These are phyloP conservation scores for Drosophila sturtevanti DNA, from an alignment of 1,140 invertebrate species.

Conservation along the genomic window DNA sequence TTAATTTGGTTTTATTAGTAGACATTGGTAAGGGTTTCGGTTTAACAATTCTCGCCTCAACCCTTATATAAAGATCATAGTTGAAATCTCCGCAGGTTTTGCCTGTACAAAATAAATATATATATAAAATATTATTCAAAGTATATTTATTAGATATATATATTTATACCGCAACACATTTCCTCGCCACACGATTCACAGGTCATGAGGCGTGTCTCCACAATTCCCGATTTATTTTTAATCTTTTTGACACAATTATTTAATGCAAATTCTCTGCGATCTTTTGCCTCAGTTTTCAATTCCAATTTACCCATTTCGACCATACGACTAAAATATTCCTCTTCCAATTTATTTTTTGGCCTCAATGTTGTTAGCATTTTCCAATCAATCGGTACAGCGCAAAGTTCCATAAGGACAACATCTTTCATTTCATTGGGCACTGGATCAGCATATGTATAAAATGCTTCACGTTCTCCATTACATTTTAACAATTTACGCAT, in stretches of 20 bases:
- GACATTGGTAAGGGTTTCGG: slow-evolving; percentile 56
- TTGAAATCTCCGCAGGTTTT: slow-evolving; percentile 83
- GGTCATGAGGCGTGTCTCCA: slow-evolving; percentile 89
- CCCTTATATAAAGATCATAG: slow-evolving; percentile 84
- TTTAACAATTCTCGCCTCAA: slow-evolving; percentile 75
- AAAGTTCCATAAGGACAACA: slow-evolving; percentile 88
- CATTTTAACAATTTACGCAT: slow-evolving; percentile 64
- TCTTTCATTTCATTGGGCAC: slow-evolving; percentile 91
- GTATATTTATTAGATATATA: not conserved
- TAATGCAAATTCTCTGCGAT: slow-evolving; percentile 85
- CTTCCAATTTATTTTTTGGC: slow-evolving; percentile 91
- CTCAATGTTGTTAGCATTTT: slow-evolving; percentile 93
- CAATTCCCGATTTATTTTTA: slow-evolving; percentile 90
- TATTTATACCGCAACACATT: slow-evolving; percentile 88
- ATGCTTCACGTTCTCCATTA: slow-evolving; percentile 70
- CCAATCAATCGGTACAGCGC: slow-evolving; percentile 95
- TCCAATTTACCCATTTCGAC: slow-evolving; percentile 92
- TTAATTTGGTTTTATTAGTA: slow-evolving; percentile 68
- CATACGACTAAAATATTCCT: slow-evolving; percentile 93
- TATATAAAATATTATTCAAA: not conserved
- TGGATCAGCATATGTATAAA: slow-evolving; percentile 88
- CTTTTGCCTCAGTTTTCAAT: slow-evolving; percentile 86
- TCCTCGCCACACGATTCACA: slow-evolving; percentile 93
- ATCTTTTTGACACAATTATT: slow-evolving; percentile 87
- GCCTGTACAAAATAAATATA: slow-evolving; percentile 57